phyloP scores from a whole-genome alignment of 2,113 vertebrate genomes.

The Gallinago media region DNA sequence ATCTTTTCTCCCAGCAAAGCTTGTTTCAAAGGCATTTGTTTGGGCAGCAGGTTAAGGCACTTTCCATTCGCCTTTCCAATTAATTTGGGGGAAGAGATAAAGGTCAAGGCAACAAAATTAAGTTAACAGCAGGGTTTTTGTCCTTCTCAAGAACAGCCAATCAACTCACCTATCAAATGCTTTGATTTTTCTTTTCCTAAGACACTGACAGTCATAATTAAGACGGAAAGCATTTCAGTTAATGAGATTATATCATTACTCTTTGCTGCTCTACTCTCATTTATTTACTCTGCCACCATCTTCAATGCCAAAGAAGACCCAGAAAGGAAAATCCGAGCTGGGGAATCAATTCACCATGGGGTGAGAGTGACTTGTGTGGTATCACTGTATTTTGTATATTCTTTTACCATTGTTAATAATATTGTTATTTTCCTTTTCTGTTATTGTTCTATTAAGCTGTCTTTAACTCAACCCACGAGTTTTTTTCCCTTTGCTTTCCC shows the following conservation, averaged over 20 bases:
- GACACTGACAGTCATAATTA: not conserved
- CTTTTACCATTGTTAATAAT: not conserved
- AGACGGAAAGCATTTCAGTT: not conserved
- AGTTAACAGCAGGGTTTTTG: not conserved
- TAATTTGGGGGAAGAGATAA: not conserved
- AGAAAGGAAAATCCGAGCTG: no score
- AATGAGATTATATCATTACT: not conserved
- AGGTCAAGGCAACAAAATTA: not conserved
- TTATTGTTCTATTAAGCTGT: not conserved
- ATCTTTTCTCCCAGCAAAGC: not conserved
- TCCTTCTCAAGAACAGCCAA: not conserved
- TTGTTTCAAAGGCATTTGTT: not conserved
- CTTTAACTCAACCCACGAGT: not conserved
- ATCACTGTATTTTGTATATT: not conserved
- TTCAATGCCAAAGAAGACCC: no score
- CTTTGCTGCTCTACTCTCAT: no score
- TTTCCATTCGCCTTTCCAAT: not conserved
- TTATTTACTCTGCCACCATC: no score
- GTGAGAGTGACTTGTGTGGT: not conserved
- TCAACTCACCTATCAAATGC: conserved; percentile 17
- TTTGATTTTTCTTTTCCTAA: not conserved
- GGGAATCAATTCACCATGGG: not conserved
- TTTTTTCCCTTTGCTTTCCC: not conserved
- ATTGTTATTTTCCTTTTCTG: not conserved
- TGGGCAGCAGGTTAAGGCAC: not conserved